phyloP scores from a whole-genome alignment of 2,113 vertebrate genomes.

The Tringa solitaria region DNA sequence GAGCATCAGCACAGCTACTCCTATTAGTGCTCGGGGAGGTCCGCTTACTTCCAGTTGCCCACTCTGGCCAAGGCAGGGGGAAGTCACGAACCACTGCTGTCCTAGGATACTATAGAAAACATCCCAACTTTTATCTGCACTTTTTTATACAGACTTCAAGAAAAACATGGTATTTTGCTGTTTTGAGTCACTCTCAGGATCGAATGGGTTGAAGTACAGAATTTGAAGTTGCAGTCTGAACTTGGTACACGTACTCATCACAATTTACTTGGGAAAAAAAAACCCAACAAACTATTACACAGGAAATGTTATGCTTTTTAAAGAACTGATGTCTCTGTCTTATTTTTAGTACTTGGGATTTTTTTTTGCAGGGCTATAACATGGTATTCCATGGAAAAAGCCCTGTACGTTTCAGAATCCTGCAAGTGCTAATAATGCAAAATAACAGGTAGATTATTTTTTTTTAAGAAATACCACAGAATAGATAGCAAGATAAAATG shows the following conservation, averaged over 20 bases:
- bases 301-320: background rate
- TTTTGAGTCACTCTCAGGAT: background rate
- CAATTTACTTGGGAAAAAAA: background rate
- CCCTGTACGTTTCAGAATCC: background rate
- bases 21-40: conserved; percentile 40
- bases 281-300: background rate
- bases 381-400: background rate
- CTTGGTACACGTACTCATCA: rapidly evolving
- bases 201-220: background rate
- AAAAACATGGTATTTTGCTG: background rate
- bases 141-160: background rate
- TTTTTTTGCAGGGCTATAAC: background rate
- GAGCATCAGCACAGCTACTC: conserved; percentile 81
- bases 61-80: background rate
- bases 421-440: background rate
- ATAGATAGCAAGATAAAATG: background rate
- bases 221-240: background rate
- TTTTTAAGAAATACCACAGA: background rate
- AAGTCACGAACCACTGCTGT: conserved; percentile 34
- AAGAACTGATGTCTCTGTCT: background rate
- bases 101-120: background rate
- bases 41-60: background rate
- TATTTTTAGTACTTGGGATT: background rate
- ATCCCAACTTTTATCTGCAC: background rate
- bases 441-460: background rate